These are phyloP conservation scores for Alosa alosa DNA, from an alignment of 2,113 vertebrate genomes.

Conservation along the genomic window DNA sequence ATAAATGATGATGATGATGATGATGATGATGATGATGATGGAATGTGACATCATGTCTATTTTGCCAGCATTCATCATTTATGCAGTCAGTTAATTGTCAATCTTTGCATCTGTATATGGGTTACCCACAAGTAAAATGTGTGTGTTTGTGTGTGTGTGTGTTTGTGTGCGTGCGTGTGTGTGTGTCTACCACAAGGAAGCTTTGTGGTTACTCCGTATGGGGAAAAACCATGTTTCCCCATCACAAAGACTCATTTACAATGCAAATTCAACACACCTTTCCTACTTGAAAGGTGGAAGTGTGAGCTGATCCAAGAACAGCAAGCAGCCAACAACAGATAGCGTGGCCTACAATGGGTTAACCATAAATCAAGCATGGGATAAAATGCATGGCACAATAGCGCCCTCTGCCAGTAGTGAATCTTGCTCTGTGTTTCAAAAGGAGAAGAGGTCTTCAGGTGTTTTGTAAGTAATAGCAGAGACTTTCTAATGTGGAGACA, in stretches of 20 bases:
- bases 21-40: not conserved
- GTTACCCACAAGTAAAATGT: no score
- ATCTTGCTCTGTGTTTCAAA: not conserved
- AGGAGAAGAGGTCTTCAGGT: not conserved
- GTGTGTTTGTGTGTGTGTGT: no score
- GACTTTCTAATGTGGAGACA: no score
- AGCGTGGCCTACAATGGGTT: not conserved
- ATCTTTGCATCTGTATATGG: no score
- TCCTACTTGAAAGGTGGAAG: no score
- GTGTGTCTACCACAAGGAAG: not conserved
- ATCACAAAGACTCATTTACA: not conserved
- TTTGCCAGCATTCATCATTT: no score
- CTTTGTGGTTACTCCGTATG: not conserved
- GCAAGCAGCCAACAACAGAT: not conserved
- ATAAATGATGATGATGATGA: not conserved
- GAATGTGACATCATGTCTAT: not conserved
- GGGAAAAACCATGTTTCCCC: not conserved
- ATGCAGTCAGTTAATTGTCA: no score
- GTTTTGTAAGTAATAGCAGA: not conserved
- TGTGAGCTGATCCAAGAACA: not conserved
- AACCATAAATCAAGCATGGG: not conserved
- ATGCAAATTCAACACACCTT: not conserved
- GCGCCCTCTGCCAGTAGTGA: not conserved
- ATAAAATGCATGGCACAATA: not conserved
- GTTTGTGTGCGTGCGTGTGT: no score